phyloP scores from a whole-genome alignment of 2,888 invertebrate species.

The Phengaris alcon region DNA sequence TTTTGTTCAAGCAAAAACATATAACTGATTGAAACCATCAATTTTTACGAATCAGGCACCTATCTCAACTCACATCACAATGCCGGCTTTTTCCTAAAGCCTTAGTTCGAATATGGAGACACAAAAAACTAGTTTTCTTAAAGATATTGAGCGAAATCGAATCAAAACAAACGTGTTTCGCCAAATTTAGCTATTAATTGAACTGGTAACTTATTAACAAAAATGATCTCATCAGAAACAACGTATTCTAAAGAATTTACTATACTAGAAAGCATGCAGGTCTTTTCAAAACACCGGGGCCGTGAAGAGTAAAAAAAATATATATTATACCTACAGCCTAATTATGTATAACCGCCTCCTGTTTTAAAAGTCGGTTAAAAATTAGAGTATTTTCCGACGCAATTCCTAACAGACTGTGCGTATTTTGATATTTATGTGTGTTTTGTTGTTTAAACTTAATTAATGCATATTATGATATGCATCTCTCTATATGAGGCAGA shows the following conservation, averaged over 20 bases:
- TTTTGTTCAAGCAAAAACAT: background rate
- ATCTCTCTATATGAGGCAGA: background rate
- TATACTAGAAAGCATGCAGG: background rate
- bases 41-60: background rate
- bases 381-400: too few species aligned
- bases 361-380: too few species aligned
- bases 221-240: background rate
- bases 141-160: background rate
- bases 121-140: background rate
- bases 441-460: background rate
- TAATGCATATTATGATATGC: background rate
- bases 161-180: background rate
- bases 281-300: too few species aligned
- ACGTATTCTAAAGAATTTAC: background rate
- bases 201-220: background rate
- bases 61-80: background rate
- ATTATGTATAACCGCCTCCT: too few species aligned
- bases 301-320: too few species aligned
- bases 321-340: too few species aligned
- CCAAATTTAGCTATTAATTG: background rate
- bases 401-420: too few species aligned
- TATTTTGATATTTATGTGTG: too few species aligned
- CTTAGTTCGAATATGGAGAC: background rate
- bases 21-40: background rate
- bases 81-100: background rate